phyloP scores from a whole-genome alignment of 2,888 invertebrate genomes.

The Chloroclystis v-ata region DNA sequence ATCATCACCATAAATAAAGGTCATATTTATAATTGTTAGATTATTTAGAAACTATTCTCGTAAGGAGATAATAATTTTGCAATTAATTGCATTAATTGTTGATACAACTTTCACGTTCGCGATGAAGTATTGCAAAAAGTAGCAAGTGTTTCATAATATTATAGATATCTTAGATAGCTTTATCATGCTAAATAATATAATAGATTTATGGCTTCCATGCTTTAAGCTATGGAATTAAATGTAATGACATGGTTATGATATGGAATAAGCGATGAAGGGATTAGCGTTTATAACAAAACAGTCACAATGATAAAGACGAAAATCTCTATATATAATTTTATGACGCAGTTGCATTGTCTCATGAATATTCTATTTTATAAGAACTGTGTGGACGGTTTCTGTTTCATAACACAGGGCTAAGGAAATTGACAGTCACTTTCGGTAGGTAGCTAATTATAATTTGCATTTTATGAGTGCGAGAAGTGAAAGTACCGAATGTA shows the following conservation, averaged over 20 bases:
- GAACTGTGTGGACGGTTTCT: constrained; percentile 53
- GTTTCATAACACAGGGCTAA: constrained; percentile 33
- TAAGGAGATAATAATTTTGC: too few relatives aligned
- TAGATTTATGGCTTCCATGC: constrained; percentile 17
- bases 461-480: constrained; percentile 13
- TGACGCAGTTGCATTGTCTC: constrained; percentile 40
- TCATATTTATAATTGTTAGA: too few relatives aligned
- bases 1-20: too few relatives aligned
- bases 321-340: too few relatives aligned
- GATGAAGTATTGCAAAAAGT: constrained; percentile 13
- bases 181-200: constrained; percentile 11
- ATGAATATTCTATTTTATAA: constrained; percentile 43
- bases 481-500: constrained; percentile 12
- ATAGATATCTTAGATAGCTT: not conserved
- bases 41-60: too few relatives aligned
- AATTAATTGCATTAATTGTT: too few relatives aligned
- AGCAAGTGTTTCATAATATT: constrained; percentile 3
- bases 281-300: constrained; percentile 17
- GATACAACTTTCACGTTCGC: too few relatives aligned
- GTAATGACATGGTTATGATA: constrained; percentile 15
- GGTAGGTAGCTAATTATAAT: constrained; percentile 4
- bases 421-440: constrained; percentile 21
- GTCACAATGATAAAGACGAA: too few relatives aligned
- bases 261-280: constrained; percentile 46
- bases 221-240: constrained; percentile 23